These are phyloP conservation scores for Rhamphomyia laevipes DNA, from an alignment of 2,888 invertebrate species.

Conservation along the genomic window DNA sequence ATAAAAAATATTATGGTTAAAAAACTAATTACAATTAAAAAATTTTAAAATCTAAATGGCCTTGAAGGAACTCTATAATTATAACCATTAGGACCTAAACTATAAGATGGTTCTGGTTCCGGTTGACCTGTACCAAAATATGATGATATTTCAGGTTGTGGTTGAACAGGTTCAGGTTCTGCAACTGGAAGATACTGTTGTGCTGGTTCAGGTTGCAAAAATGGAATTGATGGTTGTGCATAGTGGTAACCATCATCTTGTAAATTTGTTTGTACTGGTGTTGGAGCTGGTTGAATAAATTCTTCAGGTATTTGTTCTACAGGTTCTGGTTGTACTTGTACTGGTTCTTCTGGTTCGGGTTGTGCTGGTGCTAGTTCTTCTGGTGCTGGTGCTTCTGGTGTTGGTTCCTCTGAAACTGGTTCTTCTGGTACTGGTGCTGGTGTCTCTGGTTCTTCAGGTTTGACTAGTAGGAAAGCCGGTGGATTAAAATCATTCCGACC, in stretches of 20 bases:
- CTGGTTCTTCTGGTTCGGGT: constrained; percentile 6
- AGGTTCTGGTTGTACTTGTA: not conserved
- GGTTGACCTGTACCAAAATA: too few species aligned
- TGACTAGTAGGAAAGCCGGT: not conserved
- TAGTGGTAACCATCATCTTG: constrained; percentile 14
- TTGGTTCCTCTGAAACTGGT: not conserved
- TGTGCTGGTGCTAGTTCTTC: constrained; percentile 9
- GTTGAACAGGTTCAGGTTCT: too few species aligned
- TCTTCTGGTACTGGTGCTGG: not conserved
- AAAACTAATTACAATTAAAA: too few species aligned
- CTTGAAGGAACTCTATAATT: constrained; percentile 13
- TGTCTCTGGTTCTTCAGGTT: not conserved
- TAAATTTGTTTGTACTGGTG: not conserved
- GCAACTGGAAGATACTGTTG: not conserved
- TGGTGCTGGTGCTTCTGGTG: constrained; percentile 2
- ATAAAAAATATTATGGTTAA: too few species aligned
- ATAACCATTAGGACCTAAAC: constrained; percentile 12
- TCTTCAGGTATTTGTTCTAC: not conserved
- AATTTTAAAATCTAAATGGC: too few species aligned
- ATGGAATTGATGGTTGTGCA: constrained; percentile 8
- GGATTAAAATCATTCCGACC: not conserved
- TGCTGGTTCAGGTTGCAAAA: constrained; percentile 3
- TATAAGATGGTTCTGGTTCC: constrained; percentile 10
- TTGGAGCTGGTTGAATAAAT: too few species aligned
- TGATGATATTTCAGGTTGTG: too few species aligned